Percentiles rank a stretch among this genome's conserved stretches.
These are phyloP conservation scores for Orientallactaga sibirica DNA, from an alignment of 2,797 vertebrate species.

Conservation along the genomic window DNA sequence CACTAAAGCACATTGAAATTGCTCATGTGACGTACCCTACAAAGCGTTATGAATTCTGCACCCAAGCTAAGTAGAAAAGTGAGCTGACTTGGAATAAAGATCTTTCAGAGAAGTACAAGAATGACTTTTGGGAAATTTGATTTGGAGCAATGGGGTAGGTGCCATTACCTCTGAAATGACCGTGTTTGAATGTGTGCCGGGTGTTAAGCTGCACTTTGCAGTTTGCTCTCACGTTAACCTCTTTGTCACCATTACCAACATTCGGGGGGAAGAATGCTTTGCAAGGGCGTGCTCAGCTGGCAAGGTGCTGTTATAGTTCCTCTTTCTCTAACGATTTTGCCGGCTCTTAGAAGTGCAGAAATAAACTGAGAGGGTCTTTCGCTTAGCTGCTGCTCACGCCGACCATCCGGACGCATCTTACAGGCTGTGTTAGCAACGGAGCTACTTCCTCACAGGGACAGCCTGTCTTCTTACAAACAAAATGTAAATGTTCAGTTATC, in stretches of 20 bases:
- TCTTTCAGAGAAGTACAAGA: constrained; percentile 54
- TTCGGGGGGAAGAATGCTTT: constrained; percentile 6
- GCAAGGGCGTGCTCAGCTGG: constrained; percentile 11
- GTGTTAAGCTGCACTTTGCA: constrained; percentile 55
- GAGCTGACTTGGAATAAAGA: constrained; percentile 69
- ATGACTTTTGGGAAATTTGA: constrained; percentile 67
- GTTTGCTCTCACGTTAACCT: constrained; percentile 36
- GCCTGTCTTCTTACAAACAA: not conserved
- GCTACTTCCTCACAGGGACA: not conserved
- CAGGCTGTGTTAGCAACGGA: not conserved
- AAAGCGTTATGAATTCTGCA: constrained; percentile 74
- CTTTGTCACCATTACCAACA: constrained; percentile 25
- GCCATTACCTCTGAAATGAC: constrained; percentile 52
- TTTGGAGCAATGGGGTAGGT: constrained; percentile 48
- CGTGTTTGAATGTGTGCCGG: constrained; percentile 7
- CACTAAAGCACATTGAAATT: constrained; percentile 78
- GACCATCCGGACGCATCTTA: not conserved
- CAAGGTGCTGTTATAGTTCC: not conserved
- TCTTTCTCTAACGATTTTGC: not conserved
- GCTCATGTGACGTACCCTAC: constrained; percentile 65
- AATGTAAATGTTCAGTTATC: constrained; percentile 6
- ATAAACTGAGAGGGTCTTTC: not conserved
- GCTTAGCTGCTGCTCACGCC: not conserved
- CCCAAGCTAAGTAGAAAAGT: constrained; percentile 67
- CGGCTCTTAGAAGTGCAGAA: not conserved